Evolutionary conservation across 2,113 vertebrate genomes (phyloP).

Genomic region (Globicephala melas): DNA sequence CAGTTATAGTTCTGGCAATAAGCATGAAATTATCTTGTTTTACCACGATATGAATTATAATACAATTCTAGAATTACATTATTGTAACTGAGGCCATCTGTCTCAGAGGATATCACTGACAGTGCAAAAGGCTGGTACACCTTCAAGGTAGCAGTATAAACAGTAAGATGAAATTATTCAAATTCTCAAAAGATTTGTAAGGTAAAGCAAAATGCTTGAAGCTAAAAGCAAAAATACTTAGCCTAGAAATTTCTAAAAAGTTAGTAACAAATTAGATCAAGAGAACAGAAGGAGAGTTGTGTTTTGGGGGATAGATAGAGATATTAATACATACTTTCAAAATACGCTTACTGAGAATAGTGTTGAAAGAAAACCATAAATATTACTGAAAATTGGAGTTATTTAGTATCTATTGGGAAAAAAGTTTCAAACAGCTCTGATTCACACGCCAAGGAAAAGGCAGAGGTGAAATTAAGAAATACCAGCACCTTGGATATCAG

Average conservation of each 20-base stretch:
- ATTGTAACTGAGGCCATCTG: not conserved
- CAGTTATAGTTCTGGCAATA: not conserved
- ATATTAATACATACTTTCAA: not conserved
- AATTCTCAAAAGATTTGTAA: constrained; percentile 44
- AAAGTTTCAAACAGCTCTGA: not conserved
- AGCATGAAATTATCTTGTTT: not conserved
- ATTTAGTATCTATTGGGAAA: not conserved
- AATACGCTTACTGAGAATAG: not conserved
- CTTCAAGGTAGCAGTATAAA: not conserved
- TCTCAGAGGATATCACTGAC: not conserved
- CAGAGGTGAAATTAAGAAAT: not conserved
- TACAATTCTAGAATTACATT: constrained; percentile 45
- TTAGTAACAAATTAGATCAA: constrained; percentile 22
- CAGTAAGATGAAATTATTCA: constrained; percentile 15
- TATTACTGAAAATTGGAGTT: not conserved
- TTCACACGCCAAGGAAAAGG: not conserved
- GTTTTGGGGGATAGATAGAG: not conserved
- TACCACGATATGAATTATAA: not conserved
- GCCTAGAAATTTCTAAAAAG: constrained; percentile 8
- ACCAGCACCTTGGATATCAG: not conserved
- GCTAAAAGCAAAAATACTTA: not conserved
- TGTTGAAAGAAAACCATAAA: not conserved
- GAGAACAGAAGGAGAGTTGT: not conserved
- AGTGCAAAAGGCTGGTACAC: not conserved
- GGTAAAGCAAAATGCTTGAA: constrained; percentile 37